phyloP scores from a whole-genome alignment of 2,113 vertebrate genomes.

The Capricornis sumatraensis region DNA sequence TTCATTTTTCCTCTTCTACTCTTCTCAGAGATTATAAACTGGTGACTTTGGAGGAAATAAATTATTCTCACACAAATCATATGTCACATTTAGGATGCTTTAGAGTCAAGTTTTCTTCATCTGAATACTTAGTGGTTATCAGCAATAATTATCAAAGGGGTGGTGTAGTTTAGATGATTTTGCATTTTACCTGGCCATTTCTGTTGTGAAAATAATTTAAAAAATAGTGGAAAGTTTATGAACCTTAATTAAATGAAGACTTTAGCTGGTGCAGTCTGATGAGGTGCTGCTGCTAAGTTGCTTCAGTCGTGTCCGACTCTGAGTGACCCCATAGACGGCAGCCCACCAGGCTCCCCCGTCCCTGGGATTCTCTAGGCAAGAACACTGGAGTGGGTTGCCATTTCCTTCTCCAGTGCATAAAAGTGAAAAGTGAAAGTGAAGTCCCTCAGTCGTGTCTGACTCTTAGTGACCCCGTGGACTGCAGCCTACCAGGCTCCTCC shows the following conservation, averaged over 20 bases:
- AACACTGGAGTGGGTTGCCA: too few species aligned
- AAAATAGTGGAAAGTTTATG: conserved; percentile 5
- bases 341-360: too few species aligned
- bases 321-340: too few species aligned
- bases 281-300: not conserved
- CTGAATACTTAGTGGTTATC: not conserved
- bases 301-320: too few species aligned
- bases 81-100: not conserved
- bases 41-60: not conserved
- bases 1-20: not conserved
- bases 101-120: not conserved
- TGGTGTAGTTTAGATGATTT: not conserved
- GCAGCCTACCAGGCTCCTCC: too few species aligned
- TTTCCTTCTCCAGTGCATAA: too few species aligned
- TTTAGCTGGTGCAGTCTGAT: not conserved
- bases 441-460: too few species aligned
- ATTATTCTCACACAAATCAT: not conserved
- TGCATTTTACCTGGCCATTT: conserved; percentile 15
- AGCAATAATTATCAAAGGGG: not conserved
- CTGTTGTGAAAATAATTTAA: not conserved
- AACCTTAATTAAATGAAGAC: conserved; percentile 15
- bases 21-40: not conserved
- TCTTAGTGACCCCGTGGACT: too few species aligned
- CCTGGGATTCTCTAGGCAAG: too few species aligned
- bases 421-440: too few species aligned